phyloP scores from a whole-genome alignment of 2,888 invertebrate species.

The Drosophila meridiana region DNA sequence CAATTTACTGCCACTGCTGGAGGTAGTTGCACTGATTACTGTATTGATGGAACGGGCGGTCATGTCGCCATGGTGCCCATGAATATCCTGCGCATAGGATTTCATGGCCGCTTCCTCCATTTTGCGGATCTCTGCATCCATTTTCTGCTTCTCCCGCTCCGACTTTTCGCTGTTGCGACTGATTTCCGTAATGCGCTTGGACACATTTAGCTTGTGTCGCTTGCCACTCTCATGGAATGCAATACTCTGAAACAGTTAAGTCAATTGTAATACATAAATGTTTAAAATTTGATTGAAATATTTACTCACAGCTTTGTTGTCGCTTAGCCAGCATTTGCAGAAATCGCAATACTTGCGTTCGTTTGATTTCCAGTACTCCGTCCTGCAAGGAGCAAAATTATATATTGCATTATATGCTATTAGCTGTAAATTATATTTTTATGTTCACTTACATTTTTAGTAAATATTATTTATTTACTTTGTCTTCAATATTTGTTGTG shows the following conservation, averaged over 20 bases:
- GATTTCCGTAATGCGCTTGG: constrained; percentile 93
- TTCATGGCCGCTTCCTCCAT: constrained; percentile 97
- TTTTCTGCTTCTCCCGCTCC: constrained; percentile 91
- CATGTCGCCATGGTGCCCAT: constrained; percentile 79
- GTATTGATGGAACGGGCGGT: constrained; percentile 82
- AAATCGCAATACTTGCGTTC: constrained; percentile 98
- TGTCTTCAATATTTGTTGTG: constrained; percentile 13
- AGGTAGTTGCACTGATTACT: constrained; percentile 83
- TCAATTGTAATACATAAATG: background rate
- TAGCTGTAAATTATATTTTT: background rate
- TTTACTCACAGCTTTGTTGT: constrained; percentile 93
- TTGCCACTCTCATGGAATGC: constrained; percentile 98
- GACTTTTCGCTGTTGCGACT: constrained; percentile 93
- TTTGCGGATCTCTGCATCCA: constrained; percentile 91
- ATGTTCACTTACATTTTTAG: constrained; percentile 53
- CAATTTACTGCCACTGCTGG: constrained; percentile 86
- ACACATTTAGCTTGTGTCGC: constrained; percentile 96
- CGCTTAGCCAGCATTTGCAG: constrained; percentile 99
- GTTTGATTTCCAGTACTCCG: constrained; percentile 98
- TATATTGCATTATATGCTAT: background rate
- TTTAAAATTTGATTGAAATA: background rate
- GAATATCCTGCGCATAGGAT: constrained; percentile 94
- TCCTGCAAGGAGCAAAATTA: constrained; percentile 87
- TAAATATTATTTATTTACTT: constrained; percentile 16
- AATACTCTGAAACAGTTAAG: constrained; percentile 88